These are phyloP conservation scores for Bagarius yarrelli DNA, from an alignment of 2,113 vertebrate species.

Conservation along the genomic window DNA sequence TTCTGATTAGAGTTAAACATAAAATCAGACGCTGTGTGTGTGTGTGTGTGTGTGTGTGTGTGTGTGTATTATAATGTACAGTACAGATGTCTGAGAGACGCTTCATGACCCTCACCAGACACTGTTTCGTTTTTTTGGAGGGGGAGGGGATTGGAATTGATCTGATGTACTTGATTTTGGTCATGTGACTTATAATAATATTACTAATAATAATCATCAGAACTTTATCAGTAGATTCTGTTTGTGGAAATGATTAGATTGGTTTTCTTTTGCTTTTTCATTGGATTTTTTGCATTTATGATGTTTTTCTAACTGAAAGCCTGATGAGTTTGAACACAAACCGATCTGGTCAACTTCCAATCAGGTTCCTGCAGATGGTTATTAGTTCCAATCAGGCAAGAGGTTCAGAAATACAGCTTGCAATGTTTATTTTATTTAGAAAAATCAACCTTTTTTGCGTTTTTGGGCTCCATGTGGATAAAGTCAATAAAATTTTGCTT, in stretches of 20 bases:
- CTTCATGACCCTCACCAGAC: neutral
- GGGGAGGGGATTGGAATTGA: too few species aligned
- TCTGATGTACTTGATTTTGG: constrained; percentile 39
- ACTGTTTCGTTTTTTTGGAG: too few species aligned
- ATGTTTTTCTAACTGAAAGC: neutral
- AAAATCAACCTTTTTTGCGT: constrained; percentile 45
- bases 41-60: constrained; percentile 62
- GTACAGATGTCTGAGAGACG: constrained; percentile 34
- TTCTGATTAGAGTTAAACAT: constrained; percentile 44
- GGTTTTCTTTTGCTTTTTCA: neutral
- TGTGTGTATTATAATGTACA: constrained; percentile 56
- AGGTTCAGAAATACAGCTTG: constrained; percentile 64
- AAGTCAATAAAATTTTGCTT: constrained; percentile 76
- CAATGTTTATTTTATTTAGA: constrained; percentile 60
- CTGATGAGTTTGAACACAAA: neutral
- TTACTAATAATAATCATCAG: too few species aligned
- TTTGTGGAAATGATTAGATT: constrained; percentile 27
- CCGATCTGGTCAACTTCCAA: constrained; percentile 39
- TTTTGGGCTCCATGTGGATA: constrained; percentile 68
- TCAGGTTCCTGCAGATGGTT: constrained; percentile 30
- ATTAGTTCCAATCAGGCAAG: constrained; percentile 43
- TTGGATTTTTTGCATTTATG: neutral
- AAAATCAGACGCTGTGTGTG: constrained; percentile 52
- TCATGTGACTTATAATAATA: constrained; percentile 41
- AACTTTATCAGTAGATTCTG: constrained; percentile 32